A percentile compares a stretch with the other conserved stretches of the same genome.
These are phyloP conservation scores for Drosophila kikkawai DNA, from an alignment of 1,140 invertebrate species.

Conservation along the genomic window DNA sequence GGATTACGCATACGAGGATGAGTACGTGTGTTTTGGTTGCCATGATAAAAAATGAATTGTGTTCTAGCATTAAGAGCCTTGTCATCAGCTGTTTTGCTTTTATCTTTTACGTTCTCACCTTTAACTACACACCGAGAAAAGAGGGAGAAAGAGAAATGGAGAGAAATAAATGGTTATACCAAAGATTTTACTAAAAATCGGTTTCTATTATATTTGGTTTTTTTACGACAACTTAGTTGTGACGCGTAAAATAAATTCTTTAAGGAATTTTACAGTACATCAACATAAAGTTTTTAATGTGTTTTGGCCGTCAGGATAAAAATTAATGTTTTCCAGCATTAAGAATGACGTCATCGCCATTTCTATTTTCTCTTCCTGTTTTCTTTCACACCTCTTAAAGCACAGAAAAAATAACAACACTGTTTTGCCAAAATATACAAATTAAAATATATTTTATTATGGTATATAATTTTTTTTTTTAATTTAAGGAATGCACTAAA, in stretches of 20 bases:
- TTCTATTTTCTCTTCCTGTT: background rate
- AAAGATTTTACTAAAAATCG: background rate
- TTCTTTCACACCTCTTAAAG: background rate
- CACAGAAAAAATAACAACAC: background rate
- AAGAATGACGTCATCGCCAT: background rate
- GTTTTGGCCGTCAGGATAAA: too few relatives aligned
- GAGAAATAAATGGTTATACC: background rate
- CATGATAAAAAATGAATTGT: constrained; percentile 26
- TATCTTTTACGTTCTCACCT: constrained; percentile 12
- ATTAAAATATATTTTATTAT: too few relatives aligned
- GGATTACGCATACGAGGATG: constrained; percentile 71
- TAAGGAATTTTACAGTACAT: too few relatives aligned
- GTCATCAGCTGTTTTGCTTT: constrained; percentile 6
- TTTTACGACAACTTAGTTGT: too few relatives aligned
- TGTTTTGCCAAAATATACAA: background rate
- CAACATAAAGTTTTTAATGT: too few relatives aligned
- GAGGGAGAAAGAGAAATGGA: too few relatives aligned
- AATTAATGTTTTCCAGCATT: too few relatives aligned
- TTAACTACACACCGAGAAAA: constrained; percentile 15
- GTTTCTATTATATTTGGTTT: too few relatives aligned
- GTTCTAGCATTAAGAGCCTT: constrained; percentile 17
- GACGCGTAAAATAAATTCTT: too few relatives aligned
- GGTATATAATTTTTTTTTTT: too few relatives aligned
- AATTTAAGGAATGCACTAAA: too few relatives aligned
- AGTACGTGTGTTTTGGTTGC: constrained; percentile 56